Percentiles rank a stretch among this genome's conserved stretches.
Conservation (phyloP, 2,888 invertebrate species). For the Chaetogeoica ovagalla region DNA sequence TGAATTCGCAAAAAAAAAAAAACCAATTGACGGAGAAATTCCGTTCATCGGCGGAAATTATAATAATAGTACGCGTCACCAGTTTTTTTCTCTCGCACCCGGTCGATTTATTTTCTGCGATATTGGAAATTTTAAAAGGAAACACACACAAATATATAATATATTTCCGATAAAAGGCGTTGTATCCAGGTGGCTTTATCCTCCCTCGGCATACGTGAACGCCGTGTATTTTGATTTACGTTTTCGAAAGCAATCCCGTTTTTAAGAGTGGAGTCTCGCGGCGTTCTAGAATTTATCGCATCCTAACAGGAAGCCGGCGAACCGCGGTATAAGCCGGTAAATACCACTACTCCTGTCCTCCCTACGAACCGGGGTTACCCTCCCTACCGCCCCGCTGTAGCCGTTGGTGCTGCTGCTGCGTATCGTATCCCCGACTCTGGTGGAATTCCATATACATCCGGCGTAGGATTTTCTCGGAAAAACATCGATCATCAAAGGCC, state of each 20-base stretch:
- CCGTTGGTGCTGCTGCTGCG: neutral
- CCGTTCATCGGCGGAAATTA: too few species aligned
- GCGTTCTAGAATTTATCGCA: slow-evolving; percentile 46
- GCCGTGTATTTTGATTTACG: slow-evolving; percentile 48
- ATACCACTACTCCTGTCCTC: slow-evolving; percentile 3
- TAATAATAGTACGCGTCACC: neutral
- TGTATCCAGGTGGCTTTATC: slow-evolving; percentile 28
- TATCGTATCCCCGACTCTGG: slow-evolving; percentile 27
- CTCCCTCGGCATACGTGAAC: slow-evolving; percentile 4
- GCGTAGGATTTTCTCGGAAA: slow-evolving; percentile 42
- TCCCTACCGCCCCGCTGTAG: neutral
- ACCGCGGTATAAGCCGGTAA: slow-evolving; percentile 50
- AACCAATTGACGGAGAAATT: too few species aligned
- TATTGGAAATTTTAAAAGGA: slow-evolving; percentile 8
- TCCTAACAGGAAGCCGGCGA: slow-evolving; percentile 47
- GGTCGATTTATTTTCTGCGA: neutral
- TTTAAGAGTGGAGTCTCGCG: slow-evolving; percentile 47
- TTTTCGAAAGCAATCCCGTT: slow-evolving; percentile 51
- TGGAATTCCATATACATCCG: slow-evolving; percentile 46
- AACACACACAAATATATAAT: slow-evolving; percentile 9
- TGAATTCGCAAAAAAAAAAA: too few species aligned
- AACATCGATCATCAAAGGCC: slow-evolving; percentile 52
- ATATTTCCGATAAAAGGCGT: slow-evolving; percentile 17
- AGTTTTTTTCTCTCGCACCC: neutral
- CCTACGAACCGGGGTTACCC: neutral